Evolutionary conservation across 2,888 invertebrate species (phyloP).

Genomic region (Pseudolycoriella hygida): DNA sequence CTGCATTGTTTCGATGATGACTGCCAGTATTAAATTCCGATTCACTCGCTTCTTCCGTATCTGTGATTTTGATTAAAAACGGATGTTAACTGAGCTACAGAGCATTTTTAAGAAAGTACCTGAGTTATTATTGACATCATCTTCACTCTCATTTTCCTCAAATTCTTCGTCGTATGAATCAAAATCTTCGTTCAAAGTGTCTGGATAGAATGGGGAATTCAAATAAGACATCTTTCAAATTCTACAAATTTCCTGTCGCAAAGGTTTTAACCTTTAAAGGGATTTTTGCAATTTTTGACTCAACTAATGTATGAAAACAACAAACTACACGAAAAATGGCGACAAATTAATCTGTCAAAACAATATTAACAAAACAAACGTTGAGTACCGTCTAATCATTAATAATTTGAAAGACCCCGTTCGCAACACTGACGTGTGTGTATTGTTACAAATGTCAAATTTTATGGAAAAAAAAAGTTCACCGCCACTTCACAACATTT

Average conservation of each 20-base stretch:
- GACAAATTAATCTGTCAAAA: too few species aligned
- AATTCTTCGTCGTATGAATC: neutral
- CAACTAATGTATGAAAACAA: too few species aligned
- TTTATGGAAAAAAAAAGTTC: too few species aligned
- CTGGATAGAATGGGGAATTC: neutral
- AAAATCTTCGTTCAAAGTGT: neutral
- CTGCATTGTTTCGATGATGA: constrained; percentile 17
- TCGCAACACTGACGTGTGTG: too few species aligned
- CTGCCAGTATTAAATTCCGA: constrained; percentile 62
- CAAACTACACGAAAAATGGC: too few species aligned
- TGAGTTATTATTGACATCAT: neutral
- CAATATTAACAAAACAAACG: too few species aligned
- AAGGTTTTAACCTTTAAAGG: too few species aligned
- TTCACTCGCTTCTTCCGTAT: constrained; percentile 94
- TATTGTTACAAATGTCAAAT: too few species aligned
- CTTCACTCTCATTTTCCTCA: neutral
- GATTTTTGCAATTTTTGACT: too few species aligned
- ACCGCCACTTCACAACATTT: too few species aligned
- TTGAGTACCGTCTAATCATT: too few species aligned
- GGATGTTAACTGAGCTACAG: neutral
- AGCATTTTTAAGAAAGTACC: neutral
- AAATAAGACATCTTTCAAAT: neutral
- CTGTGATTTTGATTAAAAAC: constrained; percentile 26
- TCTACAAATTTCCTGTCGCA: neutral
- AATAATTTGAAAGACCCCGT: too few species aligned